These are phyloP conservation scores for Brevimyrus niger DNA, from an alignment of 2,113 vertebrate species.

Conservation along the genomic window DNA sequence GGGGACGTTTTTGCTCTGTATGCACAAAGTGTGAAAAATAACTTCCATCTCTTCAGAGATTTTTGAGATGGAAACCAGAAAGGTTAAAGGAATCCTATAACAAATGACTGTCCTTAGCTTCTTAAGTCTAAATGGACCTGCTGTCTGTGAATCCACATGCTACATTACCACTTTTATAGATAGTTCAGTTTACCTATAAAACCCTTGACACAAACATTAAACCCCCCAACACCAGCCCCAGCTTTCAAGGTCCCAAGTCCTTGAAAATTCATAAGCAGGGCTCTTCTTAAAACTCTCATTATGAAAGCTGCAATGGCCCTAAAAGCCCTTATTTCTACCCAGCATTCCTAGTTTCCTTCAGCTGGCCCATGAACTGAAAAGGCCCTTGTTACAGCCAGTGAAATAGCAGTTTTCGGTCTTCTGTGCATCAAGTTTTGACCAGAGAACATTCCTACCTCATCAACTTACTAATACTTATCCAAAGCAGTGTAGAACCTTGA, in stretches of 20 bases:
- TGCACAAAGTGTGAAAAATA: slow-evolving; percentile 19
- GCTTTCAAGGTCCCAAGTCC: not conserved
- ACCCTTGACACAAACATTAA: not conserved
- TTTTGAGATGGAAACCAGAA: not conserved
- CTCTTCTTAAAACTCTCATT: not conserved
- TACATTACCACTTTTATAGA: not conserved
- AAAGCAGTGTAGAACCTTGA: not conserved
- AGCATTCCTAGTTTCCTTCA: not conserved
- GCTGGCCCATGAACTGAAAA: not conserved
- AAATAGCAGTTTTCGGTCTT: not conserved
- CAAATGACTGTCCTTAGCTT: not conserved
- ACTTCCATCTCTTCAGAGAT: slow-evolving; percentile 16
- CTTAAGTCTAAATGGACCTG: not conserved
- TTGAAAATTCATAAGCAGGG: not conserved
- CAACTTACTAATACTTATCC: not conserved
- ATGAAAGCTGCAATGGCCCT: not conserved
- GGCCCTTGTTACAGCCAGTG: not conserved
- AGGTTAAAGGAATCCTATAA: not conserved
- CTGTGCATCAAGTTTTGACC: not conserved
- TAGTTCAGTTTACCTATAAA: not conserved
- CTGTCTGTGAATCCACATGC: not conserved
- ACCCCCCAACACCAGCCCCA: not conserved
- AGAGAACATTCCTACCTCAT: not conserved
- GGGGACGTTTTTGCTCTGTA: slow-evolving; percentile 33
- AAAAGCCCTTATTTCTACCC: not conserved